phyloP scores from a whole-genome alignment of 2,113 vertebrate genomes.

The Centrocercus urophasianus region DNA sequence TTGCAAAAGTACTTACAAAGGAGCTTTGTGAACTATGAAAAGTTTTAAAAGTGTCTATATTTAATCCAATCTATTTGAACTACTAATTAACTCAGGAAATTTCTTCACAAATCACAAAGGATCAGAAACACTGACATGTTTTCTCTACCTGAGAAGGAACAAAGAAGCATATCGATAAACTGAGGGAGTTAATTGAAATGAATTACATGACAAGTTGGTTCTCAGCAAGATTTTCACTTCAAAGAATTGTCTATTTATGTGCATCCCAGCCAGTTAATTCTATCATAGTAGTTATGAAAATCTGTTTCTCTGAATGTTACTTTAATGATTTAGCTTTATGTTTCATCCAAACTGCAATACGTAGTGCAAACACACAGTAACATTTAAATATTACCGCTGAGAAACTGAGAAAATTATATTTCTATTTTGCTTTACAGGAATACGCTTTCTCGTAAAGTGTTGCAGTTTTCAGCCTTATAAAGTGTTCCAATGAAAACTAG shows the following conservation, averaged over 20 bases:
- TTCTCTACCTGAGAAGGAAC: not conserved
- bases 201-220: not conserved
- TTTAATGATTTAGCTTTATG: not conserved
- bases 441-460: rapidly evolving
- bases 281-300: not conserved
- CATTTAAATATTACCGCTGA: not conserved
- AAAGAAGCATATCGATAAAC: not conserved
- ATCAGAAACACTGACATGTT: not conserved
- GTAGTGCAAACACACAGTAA: not conserved
- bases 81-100: not conserved
- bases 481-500: not conserved
- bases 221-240: not conserved
- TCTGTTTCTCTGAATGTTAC: not conserved
- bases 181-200: not conserved
- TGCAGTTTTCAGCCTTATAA: not conserved
- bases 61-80: not conserved
- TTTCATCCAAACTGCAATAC: not conserved
- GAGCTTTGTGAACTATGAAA: not conserved
- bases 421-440: not conserved
- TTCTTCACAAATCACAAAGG: not conserved
- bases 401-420: not conserved
- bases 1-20: not conserved
- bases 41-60: not conserved
- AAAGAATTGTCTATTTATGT: not conserved
- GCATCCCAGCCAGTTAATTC: not conserved